Percentiles rank a stretch among this genome's conserved stretches.
phyloP scores from a whole-genome alignment of 1,140 invertebrate genomes.

The Araneus ventricosus region DNA sequence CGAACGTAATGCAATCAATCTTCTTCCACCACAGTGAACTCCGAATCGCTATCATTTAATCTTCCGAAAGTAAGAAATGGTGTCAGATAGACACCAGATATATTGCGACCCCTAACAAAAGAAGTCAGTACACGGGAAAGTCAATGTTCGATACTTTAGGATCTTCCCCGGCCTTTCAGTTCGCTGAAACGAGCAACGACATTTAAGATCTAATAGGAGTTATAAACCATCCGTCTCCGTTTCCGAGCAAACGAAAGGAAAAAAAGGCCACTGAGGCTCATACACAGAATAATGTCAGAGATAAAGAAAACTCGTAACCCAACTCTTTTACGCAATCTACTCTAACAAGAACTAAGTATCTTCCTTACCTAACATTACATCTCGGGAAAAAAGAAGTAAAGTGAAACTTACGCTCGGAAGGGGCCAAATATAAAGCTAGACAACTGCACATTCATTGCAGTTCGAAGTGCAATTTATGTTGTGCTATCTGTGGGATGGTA shows the following conservation, averaged over 20 bases:
- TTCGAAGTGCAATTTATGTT: background rate
- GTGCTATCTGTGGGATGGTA: background rate
- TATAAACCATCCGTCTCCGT: background rate
- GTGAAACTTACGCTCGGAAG: background rate
- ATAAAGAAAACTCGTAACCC: conserved; percentile 34
- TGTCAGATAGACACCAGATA: no score
- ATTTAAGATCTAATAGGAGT: conserved; percentile 29
- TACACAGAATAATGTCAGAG: background rate
- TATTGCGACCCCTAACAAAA: no score
- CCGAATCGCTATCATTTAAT: no score
- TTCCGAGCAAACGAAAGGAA: background rate
- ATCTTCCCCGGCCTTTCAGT: background rate
- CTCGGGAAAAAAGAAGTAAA: background rate
- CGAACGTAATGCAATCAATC: no score
- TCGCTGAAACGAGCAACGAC: background rate
- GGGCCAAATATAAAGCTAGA: background rate
- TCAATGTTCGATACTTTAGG: no score
- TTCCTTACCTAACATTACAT: conserved; percentile 12
- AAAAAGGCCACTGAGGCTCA: background rate
- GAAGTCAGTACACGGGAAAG: no score
- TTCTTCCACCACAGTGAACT: no score
- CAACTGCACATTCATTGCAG: background rate
- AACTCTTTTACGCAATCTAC: conserved; percentile 41
- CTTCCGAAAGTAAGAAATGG: no score
- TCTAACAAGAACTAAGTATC: conserved; percentile 47